Evolutionary conservation across 2,888 invertebrate genomes (phyloP).

Genomic region (Chloroclystis v-ata): DNA sequence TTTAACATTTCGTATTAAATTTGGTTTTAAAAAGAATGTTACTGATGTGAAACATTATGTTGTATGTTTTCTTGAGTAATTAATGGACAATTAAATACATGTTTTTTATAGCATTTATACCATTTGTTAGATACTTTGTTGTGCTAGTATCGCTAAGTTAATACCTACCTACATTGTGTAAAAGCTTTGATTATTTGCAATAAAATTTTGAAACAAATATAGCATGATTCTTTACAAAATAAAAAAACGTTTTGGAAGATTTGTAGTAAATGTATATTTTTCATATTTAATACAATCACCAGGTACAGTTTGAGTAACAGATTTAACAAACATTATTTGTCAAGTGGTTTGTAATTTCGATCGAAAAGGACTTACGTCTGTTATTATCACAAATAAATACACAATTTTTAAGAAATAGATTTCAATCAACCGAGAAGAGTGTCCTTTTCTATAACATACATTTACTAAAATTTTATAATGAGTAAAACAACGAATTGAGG

Average conservation of each 20-base stretch:
- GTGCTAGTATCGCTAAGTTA: slow-evolving; percentile 40
- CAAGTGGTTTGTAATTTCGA: slow-evolving; percentile 52
- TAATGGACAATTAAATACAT: slow-evolving; percentile 26
- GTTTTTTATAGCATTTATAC: slow-evolving; percentile 41
- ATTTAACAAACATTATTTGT: slow-evolving; percentile 66
- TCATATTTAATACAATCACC: slow-evolving; percentile 73
- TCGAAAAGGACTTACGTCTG: slow-evolving; percentile 48
- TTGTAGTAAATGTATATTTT: slow-evolving; percentile 77
- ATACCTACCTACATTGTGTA: slow-evolving; percentile 40
- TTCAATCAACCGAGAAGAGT: slow-evolving; percentile 39
- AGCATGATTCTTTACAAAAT: slow-evolving; percentile 33
- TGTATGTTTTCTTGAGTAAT: slow-evolving; percentile 25
- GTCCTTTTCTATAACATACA: slow-evolving; percentile 48
- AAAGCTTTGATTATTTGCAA: slow-evolving; percentile 66
- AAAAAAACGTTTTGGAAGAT: slow-evolving; percentile 66
- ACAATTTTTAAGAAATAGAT: slow-evolving; percentile 47
- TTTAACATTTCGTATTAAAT: slow-evolving; percentile 30
- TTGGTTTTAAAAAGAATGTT: slow-evolving; percentile 47
- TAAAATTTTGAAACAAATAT: slow-evolving; percentile 38
- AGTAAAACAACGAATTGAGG: slow-evolving; percentile 22
- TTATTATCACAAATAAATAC: slow-evolving; percentile 40
- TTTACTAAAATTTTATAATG: slow-evolving; percentile 34
- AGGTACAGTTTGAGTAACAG: slow-evolving; percentile 75
- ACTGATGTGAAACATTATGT: slow-evolving; percentile 62
- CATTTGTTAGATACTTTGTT: slow-evolving; percentile 44